Evolutionary conservation across 2,113 vertebrate species (phyloP).

Genomic region (Antennarius striatus): DNA sequence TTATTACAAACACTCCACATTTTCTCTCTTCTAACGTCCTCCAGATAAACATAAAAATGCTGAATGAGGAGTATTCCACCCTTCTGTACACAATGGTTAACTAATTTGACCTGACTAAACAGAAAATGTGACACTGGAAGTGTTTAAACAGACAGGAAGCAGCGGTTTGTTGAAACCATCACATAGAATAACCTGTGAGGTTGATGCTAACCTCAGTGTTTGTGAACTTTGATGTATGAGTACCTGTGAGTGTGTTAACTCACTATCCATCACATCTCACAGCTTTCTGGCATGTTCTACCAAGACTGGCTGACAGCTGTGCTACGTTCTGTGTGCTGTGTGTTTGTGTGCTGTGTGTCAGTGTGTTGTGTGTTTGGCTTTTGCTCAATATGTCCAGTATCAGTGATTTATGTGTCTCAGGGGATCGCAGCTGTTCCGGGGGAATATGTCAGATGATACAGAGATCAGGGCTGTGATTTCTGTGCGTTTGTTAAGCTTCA

Average conservation of each 20-base stretch:
- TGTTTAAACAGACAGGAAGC: constrained; percentile 62
- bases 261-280: constrained; percentile 61
- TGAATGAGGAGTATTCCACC: background rate
- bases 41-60: constrained; percentile 31
- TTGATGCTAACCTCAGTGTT: constrained; percentile 13
- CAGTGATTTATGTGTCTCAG: constrained; percentile 53
- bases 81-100: constrained; percentile 18
- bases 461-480: constrained; percentile 35
- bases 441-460: constrained; percentile 51
- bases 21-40: constrained; percentile 6
- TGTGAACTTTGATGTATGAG: constrained; percentile 18
- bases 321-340: constrained; percentile 37
- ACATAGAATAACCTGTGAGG: constrained; percentile 59
- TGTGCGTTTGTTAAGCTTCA: constrained; percentile 17
- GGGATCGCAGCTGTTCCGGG: constrained; percentile 33
- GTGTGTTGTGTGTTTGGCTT: constrained; percentile 31
- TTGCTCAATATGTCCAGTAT: constrained; percentile 14
- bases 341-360: constrained; percentile 1
- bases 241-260: constrained; percentile 45
- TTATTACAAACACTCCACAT: constrained; percentile 8
- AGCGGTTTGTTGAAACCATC: constrained; percentile 62
- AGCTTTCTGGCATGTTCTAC: constrained; percentile 32
- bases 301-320: constrained; percentile 57
- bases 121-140: constrained; percentile 39
- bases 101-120: constrained; percentile 36